These are phyloP conservation scores for Todus mexicanus DNA, from an alignment of 2,797 vertebrate species.

Conservation along the genomic window DNA sequence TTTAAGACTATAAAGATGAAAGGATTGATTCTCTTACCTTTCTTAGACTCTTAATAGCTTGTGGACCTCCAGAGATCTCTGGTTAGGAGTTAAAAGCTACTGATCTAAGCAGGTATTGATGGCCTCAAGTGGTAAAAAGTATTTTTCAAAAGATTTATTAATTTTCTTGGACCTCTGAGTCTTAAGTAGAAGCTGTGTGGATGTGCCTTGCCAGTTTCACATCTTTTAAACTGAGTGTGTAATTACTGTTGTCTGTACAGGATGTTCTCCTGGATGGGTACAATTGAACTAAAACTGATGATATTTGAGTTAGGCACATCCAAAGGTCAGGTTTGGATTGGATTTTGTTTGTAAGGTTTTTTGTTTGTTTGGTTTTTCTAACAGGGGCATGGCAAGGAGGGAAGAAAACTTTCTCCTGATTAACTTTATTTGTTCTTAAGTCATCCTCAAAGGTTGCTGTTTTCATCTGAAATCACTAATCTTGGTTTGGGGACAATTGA, in stretches of 20 bases:
- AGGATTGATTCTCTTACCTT: not conserved
- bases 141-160: not conserved
- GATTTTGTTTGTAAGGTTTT: not conserved
- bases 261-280: not conserved
- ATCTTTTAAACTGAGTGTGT: not conserved
- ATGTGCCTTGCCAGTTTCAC: not conserved
- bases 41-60: not conserved
- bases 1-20: not conserved
- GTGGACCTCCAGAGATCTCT: not conserved
- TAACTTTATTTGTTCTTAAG: not conserved
- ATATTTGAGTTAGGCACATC: not conserved
- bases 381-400: not conserved
- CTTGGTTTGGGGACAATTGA: not conserved
- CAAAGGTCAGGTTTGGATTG: not conserved
- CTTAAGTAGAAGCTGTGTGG: not conserved
- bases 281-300: not conserved
- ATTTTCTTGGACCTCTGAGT: not conserved
- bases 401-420: not conserved
- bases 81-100: not conserved
- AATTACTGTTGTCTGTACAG: not conserved
- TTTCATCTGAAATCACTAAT: not conserved
- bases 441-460: not conserved
- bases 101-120: not conserved
- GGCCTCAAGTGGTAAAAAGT: not conserved
- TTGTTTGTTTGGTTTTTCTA: not conserved